Evolutionary conservation across 2,797 vertebrate genomes (phyloP).

Genomic region (Muraenolepis orangiensis): DNA sequence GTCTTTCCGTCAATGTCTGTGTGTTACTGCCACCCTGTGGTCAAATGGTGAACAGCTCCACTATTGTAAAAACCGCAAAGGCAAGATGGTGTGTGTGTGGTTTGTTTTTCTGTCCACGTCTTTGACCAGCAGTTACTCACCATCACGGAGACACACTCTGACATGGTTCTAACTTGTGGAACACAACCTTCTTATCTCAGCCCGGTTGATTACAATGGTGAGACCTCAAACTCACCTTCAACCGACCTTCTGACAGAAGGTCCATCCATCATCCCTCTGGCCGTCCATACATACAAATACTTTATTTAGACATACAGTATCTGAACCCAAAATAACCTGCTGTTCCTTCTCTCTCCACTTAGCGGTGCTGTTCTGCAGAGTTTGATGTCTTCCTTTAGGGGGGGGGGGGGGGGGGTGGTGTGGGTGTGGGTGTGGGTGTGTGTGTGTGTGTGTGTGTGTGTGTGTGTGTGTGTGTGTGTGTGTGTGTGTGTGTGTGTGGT

Average conservation of each 20-base stretch:
- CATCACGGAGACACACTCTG: not conserved
- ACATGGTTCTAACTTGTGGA: not conserved
- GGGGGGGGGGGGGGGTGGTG: too few relatives aligned
- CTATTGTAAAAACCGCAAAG: too few relatives aligned
- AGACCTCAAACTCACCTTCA: not conserved
- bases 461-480: too few relatives aligned
- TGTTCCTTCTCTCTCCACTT: constrained; percentile 35
- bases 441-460: too few relatives aligned
- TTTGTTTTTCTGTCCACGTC: not conserved
- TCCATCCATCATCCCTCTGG: not conserved
- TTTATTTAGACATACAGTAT: not conserved
- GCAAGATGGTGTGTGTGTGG: too few relatives aligned
- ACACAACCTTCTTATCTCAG: not conserved
- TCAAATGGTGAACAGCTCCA: constrained; percentile 9
- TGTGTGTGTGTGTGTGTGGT: not conserved
- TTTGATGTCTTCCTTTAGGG: not conserved
- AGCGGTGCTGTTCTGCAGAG: constrained; percentile 59
- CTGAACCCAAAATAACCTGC: not conserved
- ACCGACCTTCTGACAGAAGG: not conserved
- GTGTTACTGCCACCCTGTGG: constrained; percentile 56
- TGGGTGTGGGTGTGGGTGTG: too few relatives aligned
- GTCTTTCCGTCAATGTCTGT: not conserved
- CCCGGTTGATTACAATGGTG: not conserved
- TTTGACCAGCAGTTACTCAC: not conserved
- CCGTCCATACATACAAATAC: not conserved